Percentiles rank a stretch among this genome's conserved stretches.
These are phyloP conservation scores for Pseudococcus jackbeardsleyi DNA, from an alignment of 2,888 invertebrate genomes.

Conservation along the genomic window DNA sequence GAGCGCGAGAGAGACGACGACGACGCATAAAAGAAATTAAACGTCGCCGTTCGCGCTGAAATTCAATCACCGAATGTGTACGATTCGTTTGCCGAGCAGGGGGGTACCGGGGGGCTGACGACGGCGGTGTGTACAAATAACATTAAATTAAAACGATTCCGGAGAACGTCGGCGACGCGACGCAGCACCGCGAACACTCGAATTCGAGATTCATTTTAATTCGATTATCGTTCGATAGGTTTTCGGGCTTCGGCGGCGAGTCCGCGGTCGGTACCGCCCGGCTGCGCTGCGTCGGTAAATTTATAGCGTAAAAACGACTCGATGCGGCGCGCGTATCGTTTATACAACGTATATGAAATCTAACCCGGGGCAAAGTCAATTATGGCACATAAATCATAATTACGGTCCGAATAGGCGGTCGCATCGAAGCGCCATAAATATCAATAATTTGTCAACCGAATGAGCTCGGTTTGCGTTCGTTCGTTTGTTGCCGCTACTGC, in stretches of 20 bases:
- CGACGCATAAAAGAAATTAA: constrained; percentile 64
- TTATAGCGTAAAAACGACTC: constrained; percentile 22
- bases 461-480: constrained; percentile 26
- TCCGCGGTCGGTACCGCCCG: neutral
- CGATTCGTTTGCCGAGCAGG: neutral
- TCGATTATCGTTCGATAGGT: constrained; percentile 63
- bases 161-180: neutral
- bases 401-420: constrained; percentile 64
- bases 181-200: neutral
- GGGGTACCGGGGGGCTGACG: neutral
- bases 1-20: neutral
- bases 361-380: constrained; percentile 59
- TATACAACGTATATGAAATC: neutral
- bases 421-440: constrained; percentile 64
- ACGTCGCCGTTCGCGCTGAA: constrained; percentile 58
- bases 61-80: constrained; percentile 60
- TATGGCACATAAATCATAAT: constrained; percentile 62
- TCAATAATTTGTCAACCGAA: constrained; percentile 64
- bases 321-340: constrained; percentile 22
- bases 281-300: neutral
- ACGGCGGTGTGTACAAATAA: constrained; percentile 56
- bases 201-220: constrained; percentile 58
- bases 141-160: constrained; percentile 64
- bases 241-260: constrained; percentile 36
- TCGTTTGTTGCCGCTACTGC: neutral